Evolutionary conservation across 2,888 invertebrate species (phyloP).

Genomic region (Priocnemis perturbator): DNA sequence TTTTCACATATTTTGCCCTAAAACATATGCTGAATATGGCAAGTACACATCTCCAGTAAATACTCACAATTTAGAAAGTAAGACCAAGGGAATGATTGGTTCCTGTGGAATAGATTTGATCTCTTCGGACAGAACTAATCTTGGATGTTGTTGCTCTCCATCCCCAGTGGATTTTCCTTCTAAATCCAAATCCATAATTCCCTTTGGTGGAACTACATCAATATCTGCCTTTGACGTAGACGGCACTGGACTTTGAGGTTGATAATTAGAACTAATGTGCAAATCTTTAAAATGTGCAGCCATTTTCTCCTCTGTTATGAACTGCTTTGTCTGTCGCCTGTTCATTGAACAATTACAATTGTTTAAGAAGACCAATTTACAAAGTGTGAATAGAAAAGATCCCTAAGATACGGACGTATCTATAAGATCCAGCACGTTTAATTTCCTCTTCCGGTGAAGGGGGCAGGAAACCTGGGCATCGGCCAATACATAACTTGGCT

Average conservation of each 20-base stretch:
- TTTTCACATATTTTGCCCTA: not conserved
- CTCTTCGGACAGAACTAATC: constrained; percentile 82
- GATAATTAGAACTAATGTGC: constrained; percentile 79
- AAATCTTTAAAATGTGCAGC: constrained; percentile 86
- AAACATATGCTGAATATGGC: not conserved
- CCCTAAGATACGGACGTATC: constrained; percentile 55
- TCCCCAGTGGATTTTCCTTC: constrained; percentile 56
- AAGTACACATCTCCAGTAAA: constrained; percentile 8
- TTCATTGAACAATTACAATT: not conserved
- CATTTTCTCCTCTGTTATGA: constrained; percentile 90
- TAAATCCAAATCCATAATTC: constrained; percentile 48
- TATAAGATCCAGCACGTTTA: constrained; percentile 56
- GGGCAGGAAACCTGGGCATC: not conserved
- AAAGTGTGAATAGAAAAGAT: not conserved
- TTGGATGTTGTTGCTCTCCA: constrained; percentile 52
- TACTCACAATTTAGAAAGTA: constrained; percentile 77
- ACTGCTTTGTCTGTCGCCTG: constrained; percentile 79
- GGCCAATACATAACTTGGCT: constrained; percentile 40
- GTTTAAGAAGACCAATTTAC: not conserved
- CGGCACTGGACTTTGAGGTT: constrained; percentile 44
- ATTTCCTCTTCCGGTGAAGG: constrained; percentile 67
- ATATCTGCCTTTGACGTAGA: constrained; percentile 56
- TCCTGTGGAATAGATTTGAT: constrained; percentile 81
- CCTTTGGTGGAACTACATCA: constrained; percentile 27
- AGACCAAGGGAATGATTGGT: constrained; percentile 81